Evolutionary conservation across 2,113 vertebrate species (phyloP).

Genomic region (Steatornis caripensis): DNA sequence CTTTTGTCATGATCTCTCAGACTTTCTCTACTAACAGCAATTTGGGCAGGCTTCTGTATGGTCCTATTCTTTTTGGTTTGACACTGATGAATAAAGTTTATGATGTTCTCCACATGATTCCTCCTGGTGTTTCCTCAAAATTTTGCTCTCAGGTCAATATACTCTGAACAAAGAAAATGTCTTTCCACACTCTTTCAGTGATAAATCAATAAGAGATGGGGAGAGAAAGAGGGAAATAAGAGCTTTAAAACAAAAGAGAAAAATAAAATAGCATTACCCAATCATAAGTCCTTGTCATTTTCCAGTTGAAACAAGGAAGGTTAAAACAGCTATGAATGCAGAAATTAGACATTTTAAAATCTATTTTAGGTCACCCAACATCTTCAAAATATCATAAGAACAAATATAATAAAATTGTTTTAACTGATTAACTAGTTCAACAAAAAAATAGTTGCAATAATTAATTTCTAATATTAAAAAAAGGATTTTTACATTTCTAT

Average conservation of each 20-base stretch:
- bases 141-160: not conserved
- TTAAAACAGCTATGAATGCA: not conserved
- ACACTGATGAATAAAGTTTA: not conserved
- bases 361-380: not conserved
- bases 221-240: not conserved
- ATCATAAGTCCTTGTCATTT: not conserved
- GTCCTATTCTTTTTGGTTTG: not conserved
- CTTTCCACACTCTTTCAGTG: not conserved
- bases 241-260: not conserved
- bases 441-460: not conserved
- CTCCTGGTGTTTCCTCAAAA: conserved; percentile 20
- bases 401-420: not conserved
- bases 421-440: not conserved
- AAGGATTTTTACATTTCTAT: fast-evolving
- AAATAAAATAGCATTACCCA: not conserved
- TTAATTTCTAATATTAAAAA: not conserved
- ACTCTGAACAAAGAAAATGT: not conserved
- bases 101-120: not conserved
- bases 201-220: not conserved
- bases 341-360: not conserved
- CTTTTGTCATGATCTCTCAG: not conserved
- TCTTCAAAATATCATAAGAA: not conserved
- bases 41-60: not conserved
- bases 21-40: not conserved
- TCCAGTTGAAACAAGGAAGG: not conserved